Base-by-base conservation (phyloP, 2,888 invertebrate species). In the Drosophila meridiana region DNA sequence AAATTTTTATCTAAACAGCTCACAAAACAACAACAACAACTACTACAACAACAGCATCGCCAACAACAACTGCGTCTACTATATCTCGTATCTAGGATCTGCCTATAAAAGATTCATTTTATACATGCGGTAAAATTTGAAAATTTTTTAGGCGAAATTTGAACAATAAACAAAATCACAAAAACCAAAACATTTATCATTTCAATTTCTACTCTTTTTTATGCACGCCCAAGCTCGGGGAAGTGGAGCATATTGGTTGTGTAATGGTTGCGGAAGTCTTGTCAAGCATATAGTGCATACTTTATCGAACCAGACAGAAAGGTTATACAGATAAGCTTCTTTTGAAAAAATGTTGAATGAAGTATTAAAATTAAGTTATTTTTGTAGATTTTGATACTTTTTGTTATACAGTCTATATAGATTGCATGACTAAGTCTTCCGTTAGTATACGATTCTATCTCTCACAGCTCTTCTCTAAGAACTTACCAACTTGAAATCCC, bases 111-210 rank as follows among this genome's bases (percentile, higher is more conserved):
- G 68, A 75, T 82, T 47, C 88, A 79, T 89, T 89, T 89, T 85
- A 85, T 85, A 75, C 86, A 74, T 85, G 85, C 83, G 90, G 85
- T 90, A 69, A 82, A 85, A 87, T 85, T 82, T 77, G 69, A 80
- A 89, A 62, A 87, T 87, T 85, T 89, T 79, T 88, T 86, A 78
- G 64, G 73, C 87, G 89, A 90, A 87, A 78, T 86, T 88, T 87
- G 76, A 90, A 88, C 90, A 88, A 88, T 88, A 88, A 88, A 88
- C 87, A 89, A 90, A 88, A 88, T 89, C 89, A 90, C 90, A 89
- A 90, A 87, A 88, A 87, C 87, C 89, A 88, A 90, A 88, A 88
- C 90, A 88, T 88, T 88, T 89, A 88, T 90, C 90, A 90, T 87
- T 89, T 74, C 76, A 90, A 72, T 72, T 86, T 88, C 45, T 32